These are phyloP conservation scores for Drosophila truncata DNA, from an alignment of 1,140 invertebrate species.

Conservation along the genomic window DNA sequence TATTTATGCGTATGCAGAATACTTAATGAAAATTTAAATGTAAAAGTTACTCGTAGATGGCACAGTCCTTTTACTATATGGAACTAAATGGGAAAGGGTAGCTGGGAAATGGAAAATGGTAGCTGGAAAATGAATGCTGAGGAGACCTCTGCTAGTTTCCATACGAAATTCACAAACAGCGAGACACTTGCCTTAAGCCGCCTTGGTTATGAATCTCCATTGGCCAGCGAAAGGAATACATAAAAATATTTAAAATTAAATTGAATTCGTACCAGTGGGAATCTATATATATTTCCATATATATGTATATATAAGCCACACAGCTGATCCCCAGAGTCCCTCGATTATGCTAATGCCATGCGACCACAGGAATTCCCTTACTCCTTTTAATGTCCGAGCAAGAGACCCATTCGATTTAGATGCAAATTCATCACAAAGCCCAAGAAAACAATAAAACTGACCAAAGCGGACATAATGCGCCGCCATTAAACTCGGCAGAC, in stretches of 20 bases:
- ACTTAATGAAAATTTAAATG: slow-evolving; percentile 85
- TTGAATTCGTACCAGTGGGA: slow-evolving; percentile 21
- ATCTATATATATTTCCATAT: slow-evolving; percentile 6
- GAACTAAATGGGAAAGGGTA: slow-evolving; percentile 1
- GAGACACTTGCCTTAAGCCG: slow-evolving; percentile 30
- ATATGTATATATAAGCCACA: slow-evolving; percentile 39
- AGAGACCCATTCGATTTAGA: slow-evolving; percentile 76
- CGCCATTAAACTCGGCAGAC: slow-evolving; percentile 29
- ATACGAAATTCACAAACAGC: slow-evolving; percentile 48
- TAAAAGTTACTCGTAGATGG: slow-evolving; percentile 79
- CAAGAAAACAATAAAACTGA: slow-evolving; percentile 69
- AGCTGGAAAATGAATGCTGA: neutral
- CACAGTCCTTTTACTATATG: slow-evolving; percentile 13
- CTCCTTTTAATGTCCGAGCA: slow-evolving; percentile 66
- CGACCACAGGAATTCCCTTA: slow-evolving; percentile 51
- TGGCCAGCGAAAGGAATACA: slow-evolving; percentile 17
- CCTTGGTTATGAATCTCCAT: slow-evolving; percentile 31
- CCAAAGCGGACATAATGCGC: slow-evolving; percentile 48
- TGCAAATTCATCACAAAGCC: slow-evolving; percentile 82
- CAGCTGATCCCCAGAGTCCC: slow-evolving; percentile 60
- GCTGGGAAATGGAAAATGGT: neutral
- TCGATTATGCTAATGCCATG: slow-evolving; percentile 75
- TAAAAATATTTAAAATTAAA: slow-evolving; percentile 55
- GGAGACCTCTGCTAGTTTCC: slow-evolving; percentile 6
- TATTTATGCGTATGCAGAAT: slow-evolving; percentile 85